Base-by-base conservation (phyloP, 2,113 vertebrate species). In the Leucopsar rothschildi region DNA sequence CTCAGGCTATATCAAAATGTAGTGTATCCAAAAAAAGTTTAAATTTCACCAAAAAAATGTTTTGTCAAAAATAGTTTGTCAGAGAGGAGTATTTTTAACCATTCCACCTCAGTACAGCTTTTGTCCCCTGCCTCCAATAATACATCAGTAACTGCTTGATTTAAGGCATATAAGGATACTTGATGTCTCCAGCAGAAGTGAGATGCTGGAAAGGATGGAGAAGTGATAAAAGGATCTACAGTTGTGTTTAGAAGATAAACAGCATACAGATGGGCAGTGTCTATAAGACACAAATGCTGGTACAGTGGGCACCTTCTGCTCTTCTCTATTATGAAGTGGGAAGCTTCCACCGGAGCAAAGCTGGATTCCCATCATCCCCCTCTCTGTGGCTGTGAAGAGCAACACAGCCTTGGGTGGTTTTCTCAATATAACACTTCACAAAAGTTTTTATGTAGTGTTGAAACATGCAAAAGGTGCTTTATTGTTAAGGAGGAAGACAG, bases 381-480 rank as follows among this genome's bases (percentile, higher is more conserved):
- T 78, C 6, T 10, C 39, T 77, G 21, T 37, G 39, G 29, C 63
- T 81, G 6, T 53, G 33, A 73, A 91, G 14, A 77, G 12, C 45
- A 88, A 28, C 52, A 59, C 35, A 66, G 42, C 55, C 42, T 59
- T 61, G 29, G 39, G 33, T 52, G 35, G n/a, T 85, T 81, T 59
- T 44, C 45, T 76, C 40, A 88, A 6, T 28, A 8, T 13, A 79
- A 60, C 24, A 61, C 20, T 79, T 71, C 9, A 61, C 22, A 14
- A 9, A 73, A 87, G 56, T 35, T 47, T 60, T 12, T 27, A 57
- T 9, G 19, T 64, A 47, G 2, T 25, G 9, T 29, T 71, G 35
- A 78, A 84, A 88, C 5, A 71, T 49, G 19, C 52, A 77, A 81
- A 90, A 96, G 77, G 93, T 69, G 86, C 82, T 92, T 88, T 19